Evolutionary conservation across 2,888 invertebrate genomes (phyloP), one percentile per base, ranked within the genome.

Genomic region (Prosapia bicincta): DNA sequence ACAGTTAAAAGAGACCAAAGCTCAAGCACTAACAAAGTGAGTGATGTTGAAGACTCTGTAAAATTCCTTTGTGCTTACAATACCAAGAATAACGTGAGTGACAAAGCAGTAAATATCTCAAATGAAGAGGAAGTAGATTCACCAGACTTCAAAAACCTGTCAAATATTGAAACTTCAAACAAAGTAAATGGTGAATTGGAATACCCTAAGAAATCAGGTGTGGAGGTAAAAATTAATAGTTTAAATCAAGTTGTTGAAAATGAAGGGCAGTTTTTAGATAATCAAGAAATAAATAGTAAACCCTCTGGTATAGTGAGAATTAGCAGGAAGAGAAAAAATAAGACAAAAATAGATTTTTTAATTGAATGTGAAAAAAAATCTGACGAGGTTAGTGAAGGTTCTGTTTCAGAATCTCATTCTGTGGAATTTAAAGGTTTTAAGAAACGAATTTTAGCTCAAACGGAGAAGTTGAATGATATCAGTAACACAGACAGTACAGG

Each of bases 401-500:
- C 71, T 26, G 20, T 67, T 13, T 26, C 38, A 15, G 71, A 73
- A 66, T 32, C 72, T 26, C 72, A 71, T 13, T 71, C 76, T 6
- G 72, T 80, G 28, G 78, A 80, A 66, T 80, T 78, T 71, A 76
- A 76, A 71, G 79, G 79, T 23, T 80, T 78, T 54, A 80, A 80
- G 68, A 79, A 75, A 38, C 71, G 75, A 24, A 73, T 74, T 13
- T 38, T 70, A 20, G 73, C 74, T 1, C 69, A 74, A 71, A 43
- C 76, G 2, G 76, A 76, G 66, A 73, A 76, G 13, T 67, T 66
- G 1, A 75, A 71, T 10, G 67, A 54, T 32, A 71, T 67, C 13
- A 69, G 30, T 67, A 26, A 65, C 26, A 24, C 9, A 10, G 20
- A 65, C 23, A 7, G 6, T n/a, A 32, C 30, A 32, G 24, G 30